Percentiles rank a stretch among this genome's conserved stretches.
Evolutionary conservation across 2,797 vertebrate genomes (phyloP).

Genomic region (Pelobates cultripes): DNA sequence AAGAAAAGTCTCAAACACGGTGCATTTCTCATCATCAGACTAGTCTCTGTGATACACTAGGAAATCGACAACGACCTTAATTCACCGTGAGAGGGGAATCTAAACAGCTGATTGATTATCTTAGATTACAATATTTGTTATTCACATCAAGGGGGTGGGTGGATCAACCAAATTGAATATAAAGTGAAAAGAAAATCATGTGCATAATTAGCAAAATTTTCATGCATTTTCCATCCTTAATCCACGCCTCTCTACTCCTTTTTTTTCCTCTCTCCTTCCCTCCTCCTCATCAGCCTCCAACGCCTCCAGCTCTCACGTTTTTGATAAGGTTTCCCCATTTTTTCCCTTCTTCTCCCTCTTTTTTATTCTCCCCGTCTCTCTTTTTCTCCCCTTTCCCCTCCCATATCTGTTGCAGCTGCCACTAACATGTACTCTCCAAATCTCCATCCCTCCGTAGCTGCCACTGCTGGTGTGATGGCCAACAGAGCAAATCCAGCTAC

Average conservation of each 20-base stretch:
- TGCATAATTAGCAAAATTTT: background rate
- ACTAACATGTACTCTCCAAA: background rate
- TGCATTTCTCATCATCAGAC: constrained; percentile 17
- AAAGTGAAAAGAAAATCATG: background rate
- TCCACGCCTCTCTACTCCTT: background rate
- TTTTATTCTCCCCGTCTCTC: background rate
- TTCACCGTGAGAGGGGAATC: constrained; percentile 36
- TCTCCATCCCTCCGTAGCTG: constrained; percentile 21
- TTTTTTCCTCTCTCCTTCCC: background rate
- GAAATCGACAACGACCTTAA: constrained; percentile 53
- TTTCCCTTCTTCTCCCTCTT: background rate
- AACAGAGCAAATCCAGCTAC: constrained; percentile 27
- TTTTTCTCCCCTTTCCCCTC: background rate
- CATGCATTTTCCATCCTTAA: background rate
- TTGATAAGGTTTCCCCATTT: constrained; percentile 35
- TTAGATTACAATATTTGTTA: constrained; percentile 5
- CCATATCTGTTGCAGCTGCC: constrained; percentile 31
- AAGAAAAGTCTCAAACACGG: constrained; percentile 33
- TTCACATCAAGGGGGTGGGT: background rate
- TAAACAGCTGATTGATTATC: constrained; percentile 31
- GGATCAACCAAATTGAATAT: background rate
- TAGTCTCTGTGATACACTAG: constrained; percentile 11
- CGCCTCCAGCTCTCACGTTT: constrained; percentile 43
- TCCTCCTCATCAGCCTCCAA: constrained; percentile 29
- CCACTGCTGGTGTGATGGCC: constrained; percentile 30